Base-by-base conservation (phyloP, 92 coral and sea anemone species). In the Parazoanthus atlanticus region DNA sequence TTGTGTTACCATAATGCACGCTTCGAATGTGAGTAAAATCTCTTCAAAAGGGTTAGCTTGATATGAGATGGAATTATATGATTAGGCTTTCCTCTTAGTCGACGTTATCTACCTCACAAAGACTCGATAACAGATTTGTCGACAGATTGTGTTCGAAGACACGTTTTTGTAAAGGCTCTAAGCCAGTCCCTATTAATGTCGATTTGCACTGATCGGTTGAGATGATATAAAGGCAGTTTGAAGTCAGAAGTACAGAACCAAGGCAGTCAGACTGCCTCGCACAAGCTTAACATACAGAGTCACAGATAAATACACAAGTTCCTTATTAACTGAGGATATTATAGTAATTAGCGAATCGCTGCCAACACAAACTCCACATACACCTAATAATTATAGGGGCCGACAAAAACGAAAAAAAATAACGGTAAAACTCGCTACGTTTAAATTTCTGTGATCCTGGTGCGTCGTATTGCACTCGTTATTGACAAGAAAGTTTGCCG, bases 321-420 rank as follows among this genome's bases (percentile, higher is more conserved):
- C 74, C 87, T 46, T 84, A 70, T 84, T 84, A 84, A 84, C 43
- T 26, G 16, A 82, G 76, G 87, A 84, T 84, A 84, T 80, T 52
- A 84, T 84, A 84, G 87, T 84, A 84, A 84, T 84, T 84, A 84
- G 87, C 65, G 87, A 84, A 84, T 84, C 77, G 87, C 78, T 84
- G 47, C 87, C 87, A 84, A 71, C 78, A 71, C 78, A 82, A 41
- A 26, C 58, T 40, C 40, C 7, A 38, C 21, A 64, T 69, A 69
- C 34, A 69, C 87, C 78, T 69, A 36, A 70, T 71, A 84, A 84
- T 84, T 84, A 16, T 13, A 84, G 41, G 65, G 69, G 49, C 87
- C 56, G 15, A 52, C 65, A 80, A 80, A 56, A 80, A 46, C 61
- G 67, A 56, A 31, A 54, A n/a, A 52, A 28, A 52, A 7, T 54